A percentile compares a stretch with the other conserved stretches of the same genome.
phyloP scores from a whole-genome alignment of 1,140 invertebrate genomes.

The Apolygus lucorum region DNA sequence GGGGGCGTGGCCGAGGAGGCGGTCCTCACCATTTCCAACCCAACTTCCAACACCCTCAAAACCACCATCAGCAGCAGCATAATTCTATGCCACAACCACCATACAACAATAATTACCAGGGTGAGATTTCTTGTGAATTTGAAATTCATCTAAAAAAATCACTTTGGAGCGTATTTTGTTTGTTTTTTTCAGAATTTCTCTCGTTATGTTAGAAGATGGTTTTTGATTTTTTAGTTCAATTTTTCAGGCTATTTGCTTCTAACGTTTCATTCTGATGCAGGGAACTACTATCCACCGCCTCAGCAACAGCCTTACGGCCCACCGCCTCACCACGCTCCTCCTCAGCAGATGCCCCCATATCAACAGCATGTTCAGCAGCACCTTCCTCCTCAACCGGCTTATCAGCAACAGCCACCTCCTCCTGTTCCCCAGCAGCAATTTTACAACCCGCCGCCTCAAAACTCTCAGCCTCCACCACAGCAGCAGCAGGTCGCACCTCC shows the following conservation, averaged over 20 bases:
- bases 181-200: too few relatives aligned
- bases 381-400: background rate
- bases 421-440: background rate
- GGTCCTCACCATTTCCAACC: background rate
- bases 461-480: conserved; percentile 8
- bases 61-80: too few relatives aligned
- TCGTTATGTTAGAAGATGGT: too few relatives aligned
- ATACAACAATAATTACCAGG: too few relatives aligned
- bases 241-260: too few relatives aligned
- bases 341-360: conserved; percentile 12
- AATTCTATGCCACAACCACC: too few relatives aligned
- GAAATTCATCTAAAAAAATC: too few relatives aligned
- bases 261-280: too few relatives aligned
- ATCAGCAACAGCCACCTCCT: conserved; percentile 12
- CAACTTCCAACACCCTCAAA: background rate
- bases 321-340: conserved; percentile 17
- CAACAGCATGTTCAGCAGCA: conserved; percentile 16
- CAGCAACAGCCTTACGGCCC: conserved; percentile 9
- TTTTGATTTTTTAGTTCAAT: too few relatives aligned
- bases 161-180: too few relatives aligned
- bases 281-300: conserved; percentile 4
- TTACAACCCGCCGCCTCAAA: conserved; percentile 6
- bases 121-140: too few relatives aligned
- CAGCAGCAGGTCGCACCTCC: background rate
- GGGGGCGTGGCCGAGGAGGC: background rate